Evolutionary conservation across 2,888 invertebrate species (phyloP), one percentile per base, ranked within the genome.

Genomic region (Morpho deidamia): DNA sequence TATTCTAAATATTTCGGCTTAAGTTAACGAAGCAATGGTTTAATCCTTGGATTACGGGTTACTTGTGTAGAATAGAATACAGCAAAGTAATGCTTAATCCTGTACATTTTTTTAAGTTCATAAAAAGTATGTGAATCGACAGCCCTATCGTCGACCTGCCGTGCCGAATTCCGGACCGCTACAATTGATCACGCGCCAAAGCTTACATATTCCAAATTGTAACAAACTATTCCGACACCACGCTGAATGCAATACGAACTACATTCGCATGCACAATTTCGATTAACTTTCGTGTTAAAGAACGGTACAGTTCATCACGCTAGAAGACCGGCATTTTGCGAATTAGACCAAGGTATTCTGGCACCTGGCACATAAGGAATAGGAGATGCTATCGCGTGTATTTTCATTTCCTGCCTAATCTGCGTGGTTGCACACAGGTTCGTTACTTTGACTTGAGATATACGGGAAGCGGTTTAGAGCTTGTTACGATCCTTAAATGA

Each of bases 381-480:
- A 53, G 12, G 32, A 10, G 41, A 12, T 43, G 47, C 12, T 38
- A 47, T 53, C 39, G 47, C 14, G 42, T 53, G 43, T 8, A 43
- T 7, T 23, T 23, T 23, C 1, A 7, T 51, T 32, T 1, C 2
- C 8, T 11, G 7, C 7, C 32, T 48, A 12, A 37, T 33, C 7
- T 32, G 40, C 10, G 38, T 39, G 35, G 12, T 12, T 10, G 34
- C 47, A 23, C 9, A 23, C 51, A 51, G 23, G 23, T 23, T 23
- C 35, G 55, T 54, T 51, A 52, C 52, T 55, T 44, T 45, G 49
- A 45, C 51, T 55, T 55, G 53, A 52, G 32, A 41, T 53, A 53
- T 52, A 52, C 45, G 43, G 43, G 11, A 45, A 46, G 43, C 43
- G 45, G 52, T 34, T 33, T 10, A 44, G 47, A 34, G 44, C 52